Base-by-base conservation (phyloP, 2,888 invertebrate species). In the Nomada ferruginata region DNA sequence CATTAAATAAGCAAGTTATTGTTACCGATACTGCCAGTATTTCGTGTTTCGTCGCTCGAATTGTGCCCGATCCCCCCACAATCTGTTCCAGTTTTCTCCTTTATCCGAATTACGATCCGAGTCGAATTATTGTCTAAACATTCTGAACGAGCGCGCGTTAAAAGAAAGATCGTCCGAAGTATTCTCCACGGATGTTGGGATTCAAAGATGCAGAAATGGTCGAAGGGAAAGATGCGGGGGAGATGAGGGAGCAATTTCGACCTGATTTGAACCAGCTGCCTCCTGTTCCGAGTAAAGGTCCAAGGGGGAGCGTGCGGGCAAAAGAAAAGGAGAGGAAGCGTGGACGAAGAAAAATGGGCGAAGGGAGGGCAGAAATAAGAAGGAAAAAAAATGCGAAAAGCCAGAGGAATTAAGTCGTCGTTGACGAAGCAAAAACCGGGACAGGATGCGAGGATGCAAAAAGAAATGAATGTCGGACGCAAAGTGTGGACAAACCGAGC, bases 171-270 rank as follows among this genome's bases (percentile, higher is more conserved):
- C 10, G 52, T n/a, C 15, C 11, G 0, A 42, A 10, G 10, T 9
- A n/a, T 2, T 18, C 18, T n/a, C 15, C 15, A 59, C 18, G 26
- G 60, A 2, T 42, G 18, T 29, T 18, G 18, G 18, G n/a, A 42
- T 42, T 11, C 44, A n/a, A 63, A 44, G 63, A 53, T 52, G 36
- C 20, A 66, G 36, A 36, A 53, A 42, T 3, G 15, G 53, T 47
- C 47, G 18, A 63, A 42, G 52, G 26, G 13, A 57, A 23, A 52
- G 42, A 10, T 15, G 18, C 11, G 36, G 50, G 10, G 15, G 53
- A 15, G 42, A 55, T 69, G n/a, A n/a, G n/a, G n/a, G n/a, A n/a
- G 69, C 60, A 64, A 85, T 85, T 85, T 86, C 78, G 52, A 72
- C 53, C 64, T 29, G 76, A 83, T 79, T 83, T 55, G 55, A 50